A percentile compares a stretch with the other conserved stretches of the same genome.
These are phyloP conservation scores for Onthophagus taurus DNA, from an alignment of 1,140 invertebrate genomes.

Conservation along the genomic window DNA sequence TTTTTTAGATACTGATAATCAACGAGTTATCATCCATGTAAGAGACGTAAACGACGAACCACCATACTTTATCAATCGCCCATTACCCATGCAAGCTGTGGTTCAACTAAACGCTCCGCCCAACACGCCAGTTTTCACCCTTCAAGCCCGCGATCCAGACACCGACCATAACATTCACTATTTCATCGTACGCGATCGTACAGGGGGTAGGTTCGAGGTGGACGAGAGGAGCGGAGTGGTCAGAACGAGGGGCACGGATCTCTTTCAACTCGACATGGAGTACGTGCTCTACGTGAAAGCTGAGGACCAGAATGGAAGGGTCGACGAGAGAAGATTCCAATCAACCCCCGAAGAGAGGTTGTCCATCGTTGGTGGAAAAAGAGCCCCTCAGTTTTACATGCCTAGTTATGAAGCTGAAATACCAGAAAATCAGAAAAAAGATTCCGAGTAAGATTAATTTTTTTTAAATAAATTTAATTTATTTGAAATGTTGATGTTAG, in stretches of 20 bases:
- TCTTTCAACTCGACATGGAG: constrained; percentile 92
- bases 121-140: constrained; percentile 90
- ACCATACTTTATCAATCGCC: constrained; percentile 91
- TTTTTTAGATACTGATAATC: constrained; percentile 80
- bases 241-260: constrained; percentile 79
- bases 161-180: constrained; percentile 93
- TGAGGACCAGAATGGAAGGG: constrained; percentile 86
- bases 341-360: constrained; percentile 83
- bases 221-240: constrained; percentile 89
- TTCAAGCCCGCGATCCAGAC: constrained; percentile 90
- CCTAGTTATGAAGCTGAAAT: constrained; percentile 88
- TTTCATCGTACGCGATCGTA: constrained; percentile 86
- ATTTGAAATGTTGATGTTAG: no score
- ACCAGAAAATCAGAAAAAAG: constrained; percentile 91
- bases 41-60: constrained; percentile 94
- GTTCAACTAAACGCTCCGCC: constrained; percentile 89
- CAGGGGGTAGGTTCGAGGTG: constrained; percentile 62
- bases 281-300: constrained; percentile 93
- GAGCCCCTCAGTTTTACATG: constrained; percentile 91
- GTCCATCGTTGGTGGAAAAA: constrained; percentile 87
- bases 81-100: constrained; percentile 91
- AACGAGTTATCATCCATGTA: constrained; percentile 88
- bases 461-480: no score
- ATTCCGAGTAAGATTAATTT: constrained; percentile 73
- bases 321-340: constrained; percentile 80